Percentiles rank a stretch among this genome's conserved stretches.
Evolutionary conservation across 2,797 vertebrate species (phyloP).

Genomic region (Graptemys geographica): DNA sequence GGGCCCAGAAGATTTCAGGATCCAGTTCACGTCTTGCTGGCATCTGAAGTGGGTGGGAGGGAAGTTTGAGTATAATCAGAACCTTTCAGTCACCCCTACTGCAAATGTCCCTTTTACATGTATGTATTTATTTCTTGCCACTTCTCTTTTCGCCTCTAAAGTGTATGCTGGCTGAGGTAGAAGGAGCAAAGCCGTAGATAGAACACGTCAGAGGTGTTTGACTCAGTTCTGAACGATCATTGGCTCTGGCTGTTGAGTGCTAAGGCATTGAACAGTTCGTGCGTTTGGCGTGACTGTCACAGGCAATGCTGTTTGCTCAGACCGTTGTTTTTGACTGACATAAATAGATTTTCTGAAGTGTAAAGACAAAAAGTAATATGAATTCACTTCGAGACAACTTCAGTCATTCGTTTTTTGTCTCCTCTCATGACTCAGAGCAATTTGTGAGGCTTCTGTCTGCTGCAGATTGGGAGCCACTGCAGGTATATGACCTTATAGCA

Average conservation of each 20-base stretch:
- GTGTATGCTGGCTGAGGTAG: neutral
- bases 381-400: neutral
- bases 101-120: neutral
- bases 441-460: neutral
- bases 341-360: neutral
- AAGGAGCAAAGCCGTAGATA: slow-evolving; percentile 40
- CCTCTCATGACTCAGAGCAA: neutral
- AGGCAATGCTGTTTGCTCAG: neutral
- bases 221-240: slow-evolving; percentile 13
- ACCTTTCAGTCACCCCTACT: neutral
- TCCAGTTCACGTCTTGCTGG: neutral
- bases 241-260: neutral
- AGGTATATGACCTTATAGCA: neutral
- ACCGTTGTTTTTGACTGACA: neutral
- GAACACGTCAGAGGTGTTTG: slow-evolving; percentile 15
- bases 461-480: neutral
- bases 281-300: rapidly evolving
- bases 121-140: rapidly evolving
- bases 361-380: neutral
- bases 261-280: neutral
- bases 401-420: neutral
- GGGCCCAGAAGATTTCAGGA: neutral
- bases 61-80: slow-evolving; percentile 2
- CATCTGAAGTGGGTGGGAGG: neutral
- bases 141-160: neutral